Conservation (phyloP, 2,888 invertebrate species). For the Osmoderma eremita region DNA sequence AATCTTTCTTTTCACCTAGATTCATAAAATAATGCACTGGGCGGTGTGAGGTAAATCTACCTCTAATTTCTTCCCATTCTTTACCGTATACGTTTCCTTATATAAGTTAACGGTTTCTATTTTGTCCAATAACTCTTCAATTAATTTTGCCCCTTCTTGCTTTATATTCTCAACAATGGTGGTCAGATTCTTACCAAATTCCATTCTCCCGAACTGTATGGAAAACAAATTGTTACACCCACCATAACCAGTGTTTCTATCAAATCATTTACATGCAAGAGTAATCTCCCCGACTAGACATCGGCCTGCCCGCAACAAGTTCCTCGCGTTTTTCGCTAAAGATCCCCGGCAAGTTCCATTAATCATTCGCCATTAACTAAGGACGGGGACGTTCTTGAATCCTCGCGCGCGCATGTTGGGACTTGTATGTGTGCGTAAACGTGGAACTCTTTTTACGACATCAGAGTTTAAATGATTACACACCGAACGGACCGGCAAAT, state of each 20-base stretch:
- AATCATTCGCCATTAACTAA: constrained; percentile 17
- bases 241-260: background rate
- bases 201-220: too few relatives aligned
- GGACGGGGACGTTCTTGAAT: background rate
- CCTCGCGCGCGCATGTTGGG: background rate
- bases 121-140: too few relatives aligned
- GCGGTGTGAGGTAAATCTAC: too few relatives aligned
- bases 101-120: too few relatives aligned
- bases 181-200: too few relatives aligned
- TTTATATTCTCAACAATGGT: too few relatives aligned
- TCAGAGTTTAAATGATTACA: constrained; percentile 23
- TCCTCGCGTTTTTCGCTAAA: constrained; percentile 7
- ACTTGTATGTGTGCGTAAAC: background rate
- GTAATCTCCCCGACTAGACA: background rate
- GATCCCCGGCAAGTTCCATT: constrained; percentile 8
- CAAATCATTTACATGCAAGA: background rate
- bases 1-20: too few relatives aligned
- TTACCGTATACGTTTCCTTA: too few relatives aligned
- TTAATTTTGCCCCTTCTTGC: too few relatives aligned
- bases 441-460: constrained; percentile 17
- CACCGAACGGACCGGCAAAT: constrained; percentile 17
- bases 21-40: too few relatives aligned
- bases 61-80: too few relatives aligned
- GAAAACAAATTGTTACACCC: too few relatives aligned
- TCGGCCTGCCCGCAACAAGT: constrained; percentile 3